These are phyloP conservation scores for Apocrypta bakeri DNA, from an alignment of 1,140 invertebrate genomes.

Conservation along the genomic window DNA sequence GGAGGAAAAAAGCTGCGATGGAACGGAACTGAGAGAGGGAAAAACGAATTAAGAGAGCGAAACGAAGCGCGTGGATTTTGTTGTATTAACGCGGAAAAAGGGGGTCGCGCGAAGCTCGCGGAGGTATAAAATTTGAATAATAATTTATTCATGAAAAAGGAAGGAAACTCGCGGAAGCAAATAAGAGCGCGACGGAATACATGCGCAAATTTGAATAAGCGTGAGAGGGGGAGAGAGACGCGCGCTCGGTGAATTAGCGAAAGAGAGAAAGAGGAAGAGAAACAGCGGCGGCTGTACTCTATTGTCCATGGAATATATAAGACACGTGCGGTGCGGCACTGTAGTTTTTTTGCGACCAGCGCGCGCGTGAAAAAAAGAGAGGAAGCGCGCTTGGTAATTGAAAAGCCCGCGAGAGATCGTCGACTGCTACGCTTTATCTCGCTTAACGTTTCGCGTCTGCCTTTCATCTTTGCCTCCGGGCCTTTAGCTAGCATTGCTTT, in stretches of 20 bases:
- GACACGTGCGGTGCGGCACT: conserved; percentile 30
- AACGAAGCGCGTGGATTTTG: conserved; percentile 46
- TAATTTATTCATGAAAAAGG: conserved; percentile 55
- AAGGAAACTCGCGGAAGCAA: conserved; percentile 6
- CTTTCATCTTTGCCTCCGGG: conserved; percentile 50
- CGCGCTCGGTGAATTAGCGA: conserved; percentile 20
- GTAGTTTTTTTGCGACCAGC: conserved; percentile 35
- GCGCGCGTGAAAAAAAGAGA: conserved; percentile 24
- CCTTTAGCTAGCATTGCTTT: background rate
- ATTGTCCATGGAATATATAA: conserved; percentile 38
- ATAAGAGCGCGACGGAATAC: conserved; percentile 12
- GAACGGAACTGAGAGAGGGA: conserved; percentile 29
- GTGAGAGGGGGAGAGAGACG: conserved; percentile 36
- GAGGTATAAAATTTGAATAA: conserved; percentile 55
- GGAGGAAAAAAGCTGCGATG: background rate
- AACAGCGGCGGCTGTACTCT: background rate
- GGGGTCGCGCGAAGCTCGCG: conserved; percentile 39
- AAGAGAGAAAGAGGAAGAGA: conserved; percentile 41
- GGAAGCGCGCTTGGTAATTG: conserved; percentile 59
- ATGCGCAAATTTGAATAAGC: conserved; percentile 36
- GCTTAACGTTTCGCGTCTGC: conserved; percentile 7
- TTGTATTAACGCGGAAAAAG: conserved; percentile 49
- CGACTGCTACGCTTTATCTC: conserved; percentile 56
- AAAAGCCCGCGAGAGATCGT: conserved; percentile 65
- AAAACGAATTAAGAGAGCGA: conserved; percentile 45